Evolutionary conservation across 2,888 invertebrate genomes (phyloP), one percentile per base, ranked within the genome.

Genomic region (Oligia latruncula): DNA sequence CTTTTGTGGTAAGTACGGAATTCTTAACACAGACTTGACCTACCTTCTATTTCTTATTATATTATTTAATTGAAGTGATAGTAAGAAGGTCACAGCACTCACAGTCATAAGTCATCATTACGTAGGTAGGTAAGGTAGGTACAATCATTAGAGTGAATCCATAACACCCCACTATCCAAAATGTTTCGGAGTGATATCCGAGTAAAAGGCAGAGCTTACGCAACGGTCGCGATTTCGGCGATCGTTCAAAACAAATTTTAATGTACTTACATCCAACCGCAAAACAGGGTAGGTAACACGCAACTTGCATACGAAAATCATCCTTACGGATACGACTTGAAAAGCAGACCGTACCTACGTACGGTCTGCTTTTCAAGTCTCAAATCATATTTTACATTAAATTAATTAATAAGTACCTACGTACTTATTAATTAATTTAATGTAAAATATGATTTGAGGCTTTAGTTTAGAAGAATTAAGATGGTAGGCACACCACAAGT

Each of bases 161-260:
- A 80, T 88, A 90, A 86, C 77, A 70, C 80, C 71, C 70, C 80
- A 78, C 76, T 62, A 80, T 83, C 74, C 80, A 72, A 1, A 85
- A 83, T 77, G 71, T 78, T 80, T 82, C 82, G 74, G 68, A 82
- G 82, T 64, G 71, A 81, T 83, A 89, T 85, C 87, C 83, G 87
- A 91, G 92, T 92, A 92, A 92, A 88, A 91, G 92, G 92, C 77
- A 77, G 60, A 64, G 6, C n/a, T 92, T 92, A 85, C 88, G 89
- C 86, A 92, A 92, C 81, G 85, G 80, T 81, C 82, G 76, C 79
- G 70, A 86, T 86, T 86, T 84, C 76, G 77, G 82, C 43, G 78
- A 71, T 83, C 75, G 81, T 78, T 77, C 74, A 83, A 71, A 71
- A 74, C 43, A 71, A 20, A 84, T 71, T 77, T 40, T 74, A 66